These are phyloP conservation scores for Cheilinus undulatus DNA, from an alignment of 2,113 vertebrate species.

Conservation along the genomic window DNA sequence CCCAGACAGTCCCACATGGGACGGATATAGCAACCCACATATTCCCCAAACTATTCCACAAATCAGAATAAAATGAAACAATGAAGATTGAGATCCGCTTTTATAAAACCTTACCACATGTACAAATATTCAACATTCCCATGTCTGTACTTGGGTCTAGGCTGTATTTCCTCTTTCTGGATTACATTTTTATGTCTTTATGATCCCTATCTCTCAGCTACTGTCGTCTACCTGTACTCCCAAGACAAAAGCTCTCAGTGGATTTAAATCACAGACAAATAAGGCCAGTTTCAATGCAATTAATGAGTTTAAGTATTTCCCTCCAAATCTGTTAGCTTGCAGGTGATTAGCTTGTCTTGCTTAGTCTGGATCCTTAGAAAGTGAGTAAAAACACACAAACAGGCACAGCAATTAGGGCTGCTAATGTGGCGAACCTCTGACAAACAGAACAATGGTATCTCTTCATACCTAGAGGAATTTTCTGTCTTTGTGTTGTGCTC, in stretches of 20 bases:
- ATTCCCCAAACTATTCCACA: too few species aligned
- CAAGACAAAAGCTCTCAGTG: slow-evolving; percentile 18
- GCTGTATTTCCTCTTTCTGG: slow-evolving; percentile 60
- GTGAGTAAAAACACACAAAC: background rate
- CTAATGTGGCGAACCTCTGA: slow-evolving; percentile 2
- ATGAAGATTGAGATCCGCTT: background rate
- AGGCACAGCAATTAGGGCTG: background rate
- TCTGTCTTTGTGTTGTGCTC: background rate
- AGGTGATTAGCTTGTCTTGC: background rate
- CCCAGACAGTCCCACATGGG: too few species aligned
- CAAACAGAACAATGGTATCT: background rate
- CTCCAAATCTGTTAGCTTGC: background rate
- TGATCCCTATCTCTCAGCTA: slow-evolving; percentile 28
- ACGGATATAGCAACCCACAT: too few species aligned
- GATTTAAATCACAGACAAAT: background rate
- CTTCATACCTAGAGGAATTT: too few species aligned
- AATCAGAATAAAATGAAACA: too few species aligned
- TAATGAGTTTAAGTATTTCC: slow-evolving; percentile 5
- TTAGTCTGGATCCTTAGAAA: background rate
- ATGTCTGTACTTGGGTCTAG: slow-evolving; percentile 22
- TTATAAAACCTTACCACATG: background rate
- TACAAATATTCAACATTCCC: slow-evolving; percentile 22
- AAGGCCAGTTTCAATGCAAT: background rate
- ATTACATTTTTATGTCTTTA: slow-evolving; percentile 67
- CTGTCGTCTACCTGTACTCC: slow-evolving; percentile 21